Evolutionary conservation across 2,797 vertebrate genomes (phyloP), one percentile per base, ranked within the genome.

Genomic region (Sebastes trivittatus): DNA sequence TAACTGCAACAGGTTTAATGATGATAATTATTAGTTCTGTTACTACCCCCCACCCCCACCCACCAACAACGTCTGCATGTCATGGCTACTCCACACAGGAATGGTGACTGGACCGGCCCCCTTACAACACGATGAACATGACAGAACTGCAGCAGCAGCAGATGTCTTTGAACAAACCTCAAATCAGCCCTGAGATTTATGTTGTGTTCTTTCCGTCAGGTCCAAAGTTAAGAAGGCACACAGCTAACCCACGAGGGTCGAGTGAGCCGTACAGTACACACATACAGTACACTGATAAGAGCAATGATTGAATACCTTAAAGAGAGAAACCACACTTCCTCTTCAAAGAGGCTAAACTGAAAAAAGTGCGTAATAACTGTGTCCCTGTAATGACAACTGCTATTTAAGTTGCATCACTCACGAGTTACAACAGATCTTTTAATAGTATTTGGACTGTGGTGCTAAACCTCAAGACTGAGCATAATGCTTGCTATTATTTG

Each of bases 301-400:
- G 69, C 55, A 64, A 56, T 78, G 72, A 72, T 11, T 82, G 54
- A 84, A 82, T 13, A 46, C 32, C 29, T 29, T 30, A 64, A 30
- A 0, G 20, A 30, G 27, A 81, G 54, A 67, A 55, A 65, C 18
- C 30, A 38, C 56, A 75, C 72, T 87, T 85, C 72, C 80, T 88
- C 72, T 91, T 83, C 62, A 46, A 59, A 49, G 67, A 70, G 62
- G 23, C 66, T 34, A 18, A 75, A 65, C 30, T 49, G 22, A 25
- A 79, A 59, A 77, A 63, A 38, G 66, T 74, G 75, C 18, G 77
- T 74, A 77, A 75, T 63, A 90, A 88, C 78, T 67, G 69, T n/a
- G 32, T 75, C 66, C 46, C 58, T 60, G 69, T 73, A 67, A 52
- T 60, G 58, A 84, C 62, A 77, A 70, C 82, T 58, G 55, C 49